Evolutionary conservation across 2,888 invertebrate genomes (phyloP).

Genomic region (Conus canariensis): DNA sequence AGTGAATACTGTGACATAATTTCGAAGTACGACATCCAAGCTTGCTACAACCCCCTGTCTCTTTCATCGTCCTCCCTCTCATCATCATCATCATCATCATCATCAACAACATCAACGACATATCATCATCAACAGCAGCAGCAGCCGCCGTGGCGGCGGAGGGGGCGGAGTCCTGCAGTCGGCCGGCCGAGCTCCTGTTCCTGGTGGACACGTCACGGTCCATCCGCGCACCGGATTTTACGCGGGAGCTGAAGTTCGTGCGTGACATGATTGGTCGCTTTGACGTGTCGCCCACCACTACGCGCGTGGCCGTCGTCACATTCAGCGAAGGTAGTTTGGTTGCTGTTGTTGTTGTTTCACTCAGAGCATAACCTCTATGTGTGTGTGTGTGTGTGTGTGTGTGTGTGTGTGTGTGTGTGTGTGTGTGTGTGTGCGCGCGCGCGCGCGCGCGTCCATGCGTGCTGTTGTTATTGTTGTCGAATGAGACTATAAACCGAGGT

Average conservation of each 20-base stretch:
- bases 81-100: neutral
- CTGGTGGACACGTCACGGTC: slow-evolving; percentile 41
- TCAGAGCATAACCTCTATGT: neutral
- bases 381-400: slow-evolving; percentile 10
- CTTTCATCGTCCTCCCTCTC: neutral
- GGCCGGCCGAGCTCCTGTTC: slow-evolving; percentile 35
- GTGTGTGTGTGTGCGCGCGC: neutral
- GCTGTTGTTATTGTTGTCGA: too few species aligned
- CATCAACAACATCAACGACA: neutral
- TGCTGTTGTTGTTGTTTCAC: neutral
- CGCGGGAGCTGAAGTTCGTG: slow-evolving; percentile 17
- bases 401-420: slow-evolving; percentile 10
- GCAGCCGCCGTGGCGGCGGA: neutral
- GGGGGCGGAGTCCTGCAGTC: slow-evolving; percentile 30
- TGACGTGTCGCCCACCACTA: slow-evolving; percentile 24
- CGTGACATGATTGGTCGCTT: slow-evolving; percentile 33
- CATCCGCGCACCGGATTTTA: slow-evolving; percentile 25
- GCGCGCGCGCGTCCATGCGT: too few species aligned
- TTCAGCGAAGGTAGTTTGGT: slow-evolving; percentile 18
- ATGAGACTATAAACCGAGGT: too few species aligned
- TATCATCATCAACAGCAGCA: neutral
- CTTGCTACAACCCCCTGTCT: too few species aligned
- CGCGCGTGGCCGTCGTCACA: slow-evolving; percentile 34
- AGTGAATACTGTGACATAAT: too few species aligned
- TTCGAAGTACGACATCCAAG: too few species aligned